A percentile compares a stretch with the other conserved stretches of the same genome.
Evolutionary conservation across 2,113 vertebrate species (phyloP).

Genomic region (Pollimyrus isidori): DNA sequence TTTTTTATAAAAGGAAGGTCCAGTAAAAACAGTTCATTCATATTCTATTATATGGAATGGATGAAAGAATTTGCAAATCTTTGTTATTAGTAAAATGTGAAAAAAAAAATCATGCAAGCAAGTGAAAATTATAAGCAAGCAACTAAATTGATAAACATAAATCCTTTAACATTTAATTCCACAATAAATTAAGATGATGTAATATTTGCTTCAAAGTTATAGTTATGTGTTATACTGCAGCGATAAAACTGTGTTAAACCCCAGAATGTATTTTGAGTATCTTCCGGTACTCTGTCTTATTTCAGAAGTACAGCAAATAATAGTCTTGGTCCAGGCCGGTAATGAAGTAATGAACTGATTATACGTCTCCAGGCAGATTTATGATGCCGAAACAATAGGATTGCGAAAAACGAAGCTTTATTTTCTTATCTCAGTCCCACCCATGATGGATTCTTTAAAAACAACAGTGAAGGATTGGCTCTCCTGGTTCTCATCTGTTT

Average conservation of each 20-base stretch:
- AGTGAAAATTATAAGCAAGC: neutral
- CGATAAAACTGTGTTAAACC: neutral
- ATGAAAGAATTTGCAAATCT: no score
- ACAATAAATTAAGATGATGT: neutral
- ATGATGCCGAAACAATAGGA: neutral
- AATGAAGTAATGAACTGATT: neutral
- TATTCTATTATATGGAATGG: no score
- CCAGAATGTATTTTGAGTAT: neutral
- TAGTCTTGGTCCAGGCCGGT: neutral
- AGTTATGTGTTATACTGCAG: neutral
- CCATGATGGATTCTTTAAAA: neutral
- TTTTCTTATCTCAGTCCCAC: neutral
- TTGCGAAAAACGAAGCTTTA: neutral
- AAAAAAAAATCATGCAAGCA: neutral
- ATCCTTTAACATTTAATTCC: neutral
- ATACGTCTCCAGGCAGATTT: neutral
- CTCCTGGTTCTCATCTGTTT: neutral
- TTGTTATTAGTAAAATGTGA: no score
- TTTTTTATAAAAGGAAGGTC: no score
- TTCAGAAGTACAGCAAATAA: neutral
- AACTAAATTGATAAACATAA: neutral
- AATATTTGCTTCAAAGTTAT: neutral
- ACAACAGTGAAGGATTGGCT: neutral
- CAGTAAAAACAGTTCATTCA: no score
- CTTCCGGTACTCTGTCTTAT: neutral